Conservation (phyloP, 2,113 vertebrate species). For the Heptranchias perlo region DNA sequence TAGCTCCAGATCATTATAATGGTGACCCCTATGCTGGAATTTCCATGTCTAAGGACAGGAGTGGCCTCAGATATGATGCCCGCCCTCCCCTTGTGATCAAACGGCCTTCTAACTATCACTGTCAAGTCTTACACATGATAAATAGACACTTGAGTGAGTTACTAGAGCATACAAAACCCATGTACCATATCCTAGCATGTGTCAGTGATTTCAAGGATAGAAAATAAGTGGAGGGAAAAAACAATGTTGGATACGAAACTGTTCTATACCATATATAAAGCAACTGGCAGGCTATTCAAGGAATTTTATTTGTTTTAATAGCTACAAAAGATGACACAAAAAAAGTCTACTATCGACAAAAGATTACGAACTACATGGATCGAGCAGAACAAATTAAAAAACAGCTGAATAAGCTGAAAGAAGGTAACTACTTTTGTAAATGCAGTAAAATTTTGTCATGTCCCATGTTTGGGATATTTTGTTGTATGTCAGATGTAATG, state of each 20-base stretch:
- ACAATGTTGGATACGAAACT: background rate
- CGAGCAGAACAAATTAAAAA: constrained; percentile 88
- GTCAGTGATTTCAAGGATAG: background rate
- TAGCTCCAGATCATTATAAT: background rate
- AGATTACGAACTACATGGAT: constrained; percentile 82
- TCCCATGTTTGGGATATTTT: background rate
- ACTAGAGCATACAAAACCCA: background rate
- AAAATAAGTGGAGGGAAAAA: background rate
- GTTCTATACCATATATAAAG: background rate
- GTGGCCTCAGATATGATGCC: background rate
- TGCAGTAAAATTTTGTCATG: background rate
- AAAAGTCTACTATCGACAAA: constrained; percentile 72
- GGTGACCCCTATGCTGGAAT: background rate
- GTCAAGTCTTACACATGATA: no score
- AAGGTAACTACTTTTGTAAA: constrained; percentile 60
- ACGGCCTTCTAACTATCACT: background rate
- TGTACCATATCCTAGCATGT: background rate
- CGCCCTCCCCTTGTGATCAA: background rate
- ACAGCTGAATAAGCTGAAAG: constrained; percentile 78
- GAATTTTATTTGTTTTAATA: constrained; percentile 46
- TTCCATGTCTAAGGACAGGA: background rate
- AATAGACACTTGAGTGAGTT: background rate
- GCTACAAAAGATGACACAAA: constrained; percentile 77
- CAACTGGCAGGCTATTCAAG: background rate
- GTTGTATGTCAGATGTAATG: background rate